These are phyloP conservation scores for Hirundo rustica DNA, from an alignment of 2,797 vertebrate genomes.

Conservation along the genomic window DNA sequence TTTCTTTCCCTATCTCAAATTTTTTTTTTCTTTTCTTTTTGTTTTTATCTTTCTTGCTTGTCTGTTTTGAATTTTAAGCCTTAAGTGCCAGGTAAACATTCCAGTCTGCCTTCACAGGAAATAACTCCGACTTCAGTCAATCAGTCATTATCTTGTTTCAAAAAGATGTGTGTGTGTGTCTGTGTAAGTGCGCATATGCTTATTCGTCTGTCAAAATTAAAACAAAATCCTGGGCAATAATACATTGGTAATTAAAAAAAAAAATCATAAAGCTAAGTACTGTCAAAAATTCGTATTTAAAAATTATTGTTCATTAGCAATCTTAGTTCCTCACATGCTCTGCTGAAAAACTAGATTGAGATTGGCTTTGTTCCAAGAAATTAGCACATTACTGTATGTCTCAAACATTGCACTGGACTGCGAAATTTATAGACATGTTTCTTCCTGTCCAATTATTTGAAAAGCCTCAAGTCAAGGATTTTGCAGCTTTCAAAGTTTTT, in stretches of 20 bases:
- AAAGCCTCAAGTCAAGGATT: conserved; percentile 73
- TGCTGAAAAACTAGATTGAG: conserved; percentile 59
- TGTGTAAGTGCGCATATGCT: conserved; percentile 48
- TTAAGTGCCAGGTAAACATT: conserved; percentile 72
- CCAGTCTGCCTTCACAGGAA: conserved; percentile 67
- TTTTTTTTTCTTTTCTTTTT: neutral
- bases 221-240: conserved; percentile 64
- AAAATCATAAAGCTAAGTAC: conserved; percentile 6
- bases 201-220: conserved; percentile 46
- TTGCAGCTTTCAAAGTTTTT: conserved; percentile 73
- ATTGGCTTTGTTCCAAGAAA: conserved; percentile 55
- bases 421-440: conserved; percentile 58
- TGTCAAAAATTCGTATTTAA: conserved; percentile 24
- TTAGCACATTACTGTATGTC: conserved; percentile 38
- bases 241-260: conserved; percentile 16
- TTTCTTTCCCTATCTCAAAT: conserved; percentile 33
- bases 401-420: conserved; percentile 60
- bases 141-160: conserved; percentile 42
- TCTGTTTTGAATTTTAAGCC: conserved; percentile 66
- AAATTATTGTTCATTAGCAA: conserved; percentile 20
- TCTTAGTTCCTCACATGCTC: conserved; percentile 56
- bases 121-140: conserved; percentile 39
- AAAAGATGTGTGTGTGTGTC: conserved; percentile 17
- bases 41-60: conserved; percentile 51
- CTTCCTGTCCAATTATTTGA: conserved; percentile 59